phyloP scores from a whole-genome alignment of 2,888 invertebrate species.

The Laspeyria flexula region DNA sequence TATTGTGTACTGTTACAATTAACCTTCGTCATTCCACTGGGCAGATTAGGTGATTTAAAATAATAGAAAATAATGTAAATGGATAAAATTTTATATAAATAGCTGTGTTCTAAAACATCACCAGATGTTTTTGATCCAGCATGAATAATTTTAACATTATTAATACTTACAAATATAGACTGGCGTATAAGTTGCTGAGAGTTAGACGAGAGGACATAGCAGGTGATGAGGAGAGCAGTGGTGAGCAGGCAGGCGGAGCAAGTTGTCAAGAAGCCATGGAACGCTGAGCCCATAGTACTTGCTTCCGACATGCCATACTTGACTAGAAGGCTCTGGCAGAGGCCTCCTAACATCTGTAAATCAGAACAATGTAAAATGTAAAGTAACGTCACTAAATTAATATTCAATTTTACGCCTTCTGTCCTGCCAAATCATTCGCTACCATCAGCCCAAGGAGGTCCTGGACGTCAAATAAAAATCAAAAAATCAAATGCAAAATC shows the following conservation, averaged over 20 bases:
- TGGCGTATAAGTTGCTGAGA: constrained; percentile 91
- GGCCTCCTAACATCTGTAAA: constrained; percentile 89
- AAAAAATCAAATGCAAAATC: too few species aligned
- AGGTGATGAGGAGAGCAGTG: constrained; percentile 89
- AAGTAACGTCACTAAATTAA: background rate
- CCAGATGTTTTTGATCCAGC: too few species aligned
- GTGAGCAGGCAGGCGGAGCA: constrained; percentile 93
- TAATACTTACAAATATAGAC: constrained; percentile 93
- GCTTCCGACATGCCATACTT: constrained; percentile 92
- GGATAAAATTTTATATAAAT: too few species aligned
- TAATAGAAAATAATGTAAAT: too few species aligned
- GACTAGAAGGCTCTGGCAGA: constrained; percentile 92
- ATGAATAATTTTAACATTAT: too few species aligned
- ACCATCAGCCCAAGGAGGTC: too few species aligned
- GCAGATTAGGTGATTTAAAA: too few species aligned
- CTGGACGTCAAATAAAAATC: too few species aligned
- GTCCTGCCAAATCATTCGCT: too few species aligned
- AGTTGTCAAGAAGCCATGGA: constrained; percentile 92
- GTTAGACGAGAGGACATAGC: constrained; percentile 92
- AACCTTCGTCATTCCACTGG: too few species aligned
- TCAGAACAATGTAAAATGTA: background rate
- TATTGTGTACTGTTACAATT: too few species aligned
- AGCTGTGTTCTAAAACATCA: too few species aligned
- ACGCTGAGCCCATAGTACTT: constrained; percentile 90
- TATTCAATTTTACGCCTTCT: background rate